Evolutionary conservation across 1,140 invertebrate genomes (phyloP), one percentile per base, ranked within the genome.

Genomic region (Cyclina sinensis): DNA sequence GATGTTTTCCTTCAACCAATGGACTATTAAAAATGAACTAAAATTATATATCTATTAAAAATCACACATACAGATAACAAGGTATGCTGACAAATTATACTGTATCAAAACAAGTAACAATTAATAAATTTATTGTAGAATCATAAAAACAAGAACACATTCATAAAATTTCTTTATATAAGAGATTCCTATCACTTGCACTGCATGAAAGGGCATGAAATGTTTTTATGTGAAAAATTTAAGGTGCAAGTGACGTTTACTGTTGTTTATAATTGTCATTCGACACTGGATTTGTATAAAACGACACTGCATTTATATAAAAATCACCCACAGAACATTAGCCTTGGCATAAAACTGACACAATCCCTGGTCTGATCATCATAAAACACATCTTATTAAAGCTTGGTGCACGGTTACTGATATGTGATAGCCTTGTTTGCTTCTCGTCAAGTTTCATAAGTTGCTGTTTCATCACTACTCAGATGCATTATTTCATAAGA

Each of bases 371-470:
- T 9, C 32, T 70, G 32, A 70, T 70, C 65, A 70, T 27, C 32
- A 70, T 70, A 70, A 70, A 70, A 70, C 37, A 70, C 32, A 18
- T 9, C 35, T 9, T 70, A 70, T 70, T 70, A 70, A 70, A 39
- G 65, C 65, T 37, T 37, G 27, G 35, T 62, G 57, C 57, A 62
- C 27, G 57, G n/a, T 62, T 27, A 62, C 57, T 62, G 57, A 62
- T 62, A 62, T n/a, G 7, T 62, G 24, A 62, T 62, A 62, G 57
- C 24, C 57, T 43, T 43, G n/a, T n/a, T n/a, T n/a, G n/a, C n/a
- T n/a, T n/a, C n/a, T n/a, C n/a, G n/a, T n/a, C n/a, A n/a, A n/a
- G n/a, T n/a, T n/a, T n/a, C n/a, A n/a, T n/a, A n/a, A n/a, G n/a
- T n/a, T n/a, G n/a, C n/a, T n/a, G n/a, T n/a, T n/a, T n/a, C n/a